Base-by-base conservation (phyloP, 2,888 invertebrate genomes). In the Dasysyrphus tricinctus region DNA sequence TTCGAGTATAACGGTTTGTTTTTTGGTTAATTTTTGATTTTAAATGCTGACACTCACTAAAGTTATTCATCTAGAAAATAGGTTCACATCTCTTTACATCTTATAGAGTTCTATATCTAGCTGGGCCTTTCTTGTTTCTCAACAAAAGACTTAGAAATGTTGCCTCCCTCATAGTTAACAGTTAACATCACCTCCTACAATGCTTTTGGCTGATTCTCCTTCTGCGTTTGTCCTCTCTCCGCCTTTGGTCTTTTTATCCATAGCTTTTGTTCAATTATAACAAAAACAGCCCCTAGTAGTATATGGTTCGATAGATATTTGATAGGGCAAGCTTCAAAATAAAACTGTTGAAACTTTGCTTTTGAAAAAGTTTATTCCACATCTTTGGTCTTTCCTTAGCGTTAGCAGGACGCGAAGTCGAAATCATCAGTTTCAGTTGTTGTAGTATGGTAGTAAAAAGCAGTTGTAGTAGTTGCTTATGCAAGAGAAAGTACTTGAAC, bases 261-360 rank as follows among this genome's bases (percentile, higher is more conserved):
- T 72, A 12, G 72, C 77, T 77, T 65, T 77, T 77, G 73, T 77
- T 82, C 77, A 77, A 82, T 82, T 82, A 82, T 82, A 82, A 73
- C 82, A 78, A 82, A 77, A 82, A 82, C 73, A 82, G 67, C 82
- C 81, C 51, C 51, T 37, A 39, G 77, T 57, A 51, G 42, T 34
- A 34, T 16, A 57, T 67, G 54, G 77, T 77, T 67, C 81, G 72
- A 76, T 81, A 65, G 65, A 70, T 65, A 82, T 82, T 76, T 77
- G 65, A 82, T 77, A 77, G 81, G 81, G 77, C 67, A 59, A 77
- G 72, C 77, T 51, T 51, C 42, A 73, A 69, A 76, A 72, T 65
- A 54, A 82, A 82, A 76, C 65, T 82, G 47, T 82, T 72, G 72
- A 72, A 81, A 82, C 72, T 82, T 82, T 81, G 42, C 72, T 73